These are phyloP conservation scores for Epinotia ramella DNA, from an alignment of 2,888 invertebrate genomes.

Conservation along the genomic window DNA sequence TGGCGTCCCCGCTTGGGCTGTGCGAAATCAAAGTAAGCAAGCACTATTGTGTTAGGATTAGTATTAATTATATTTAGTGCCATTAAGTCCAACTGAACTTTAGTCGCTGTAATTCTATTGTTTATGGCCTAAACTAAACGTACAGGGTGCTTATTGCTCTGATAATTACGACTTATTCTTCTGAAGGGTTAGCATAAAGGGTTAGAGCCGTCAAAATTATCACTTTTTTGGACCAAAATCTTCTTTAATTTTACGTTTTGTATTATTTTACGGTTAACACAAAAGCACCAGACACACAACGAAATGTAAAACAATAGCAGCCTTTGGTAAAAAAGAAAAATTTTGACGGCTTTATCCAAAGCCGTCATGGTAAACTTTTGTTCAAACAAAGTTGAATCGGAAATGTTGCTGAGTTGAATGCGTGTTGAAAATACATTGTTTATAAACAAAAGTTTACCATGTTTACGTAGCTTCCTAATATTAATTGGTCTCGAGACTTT, in stretches of 20 bases:
- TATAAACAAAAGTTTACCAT: not conserved
- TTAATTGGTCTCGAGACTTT: not conserved
- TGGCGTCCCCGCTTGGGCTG: conserved; percentile 46
- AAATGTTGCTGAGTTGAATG: not conserved
- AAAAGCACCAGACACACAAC: no score
- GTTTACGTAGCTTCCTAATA: not conserved
- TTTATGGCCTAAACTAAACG: conserved; percentile 55
- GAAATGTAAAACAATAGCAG: no score
- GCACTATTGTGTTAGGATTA: conserved; percentile 43
- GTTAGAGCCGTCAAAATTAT: no score
- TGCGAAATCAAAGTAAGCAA: conserved; percentile 44
- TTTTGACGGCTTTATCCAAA: no score
- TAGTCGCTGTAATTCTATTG: conserved; percentile 28
- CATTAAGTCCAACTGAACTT: conserved; percentile 31
- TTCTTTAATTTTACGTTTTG: no score
- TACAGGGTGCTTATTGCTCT: conserved; percentile 54
- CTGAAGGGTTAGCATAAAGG: not conserved
- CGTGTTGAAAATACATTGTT: not conserved
- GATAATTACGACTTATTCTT: conserved; percentile 24
- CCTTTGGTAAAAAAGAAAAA: no score
- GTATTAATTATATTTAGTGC: conserved; percentile 41
- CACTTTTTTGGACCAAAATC: no score
- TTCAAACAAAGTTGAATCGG: not conserved
- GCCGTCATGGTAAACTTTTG: not conserved
- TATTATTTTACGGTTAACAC: no score